Evolutionary conservation across 1,140 invertebrate genomes (phyloP).

Genomic region (Nymphalis io): DNA sequence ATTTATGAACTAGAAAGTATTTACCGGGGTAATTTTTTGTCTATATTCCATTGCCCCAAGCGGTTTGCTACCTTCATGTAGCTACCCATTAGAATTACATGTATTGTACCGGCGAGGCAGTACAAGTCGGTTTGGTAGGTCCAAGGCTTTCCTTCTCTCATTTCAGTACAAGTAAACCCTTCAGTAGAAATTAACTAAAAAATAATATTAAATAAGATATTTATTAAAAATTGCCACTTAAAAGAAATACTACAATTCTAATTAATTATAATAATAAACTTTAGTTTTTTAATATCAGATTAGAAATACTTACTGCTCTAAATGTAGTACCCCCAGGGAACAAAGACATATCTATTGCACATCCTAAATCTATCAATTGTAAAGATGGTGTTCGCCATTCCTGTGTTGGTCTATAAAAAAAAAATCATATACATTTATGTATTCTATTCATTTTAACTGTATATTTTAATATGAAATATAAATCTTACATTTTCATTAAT

Average conservation of each 20-base stretch:
- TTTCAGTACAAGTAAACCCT: constrained; percentile 92
- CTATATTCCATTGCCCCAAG: constrained; percentile 85
- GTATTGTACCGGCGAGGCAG: constrained; percentile 92
- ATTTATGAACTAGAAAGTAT: not conserved
- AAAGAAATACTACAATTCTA: no score
- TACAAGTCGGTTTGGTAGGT: constrained; percentile 96
- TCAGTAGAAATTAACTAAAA: constrained; percentile 85
- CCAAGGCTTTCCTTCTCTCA: constrained; percentile 93
- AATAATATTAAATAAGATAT: constrained; percentile 19
- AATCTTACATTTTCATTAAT: constrained; percentile 87
- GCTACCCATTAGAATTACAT: constrained; percentile 91
- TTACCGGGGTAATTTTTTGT: constrained; percentile 85
- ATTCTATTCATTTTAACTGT: not conserved
- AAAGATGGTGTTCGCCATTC: constrained; percentile 84
- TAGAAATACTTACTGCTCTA: constrained; percentile 78
- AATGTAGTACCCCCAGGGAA: constrained; percentile 91
- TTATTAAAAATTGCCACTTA: not conserved
- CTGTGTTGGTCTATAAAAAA: constrained; percentile 80
- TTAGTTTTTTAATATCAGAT: not conserved
- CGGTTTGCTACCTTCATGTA: constrained; percentile 91
- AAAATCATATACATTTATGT: constrained; percentile 25
- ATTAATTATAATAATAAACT: no score
- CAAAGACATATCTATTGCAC: constrained; percentile 92
- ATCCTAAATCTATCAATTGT: constrained; percentile 93
- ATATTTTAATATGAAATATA: constrained; percentile 3